Conservation (phyloP, 37 sponge, comb jelly and placozoan genomes). For the Chondrosia reniformis region DNA sequence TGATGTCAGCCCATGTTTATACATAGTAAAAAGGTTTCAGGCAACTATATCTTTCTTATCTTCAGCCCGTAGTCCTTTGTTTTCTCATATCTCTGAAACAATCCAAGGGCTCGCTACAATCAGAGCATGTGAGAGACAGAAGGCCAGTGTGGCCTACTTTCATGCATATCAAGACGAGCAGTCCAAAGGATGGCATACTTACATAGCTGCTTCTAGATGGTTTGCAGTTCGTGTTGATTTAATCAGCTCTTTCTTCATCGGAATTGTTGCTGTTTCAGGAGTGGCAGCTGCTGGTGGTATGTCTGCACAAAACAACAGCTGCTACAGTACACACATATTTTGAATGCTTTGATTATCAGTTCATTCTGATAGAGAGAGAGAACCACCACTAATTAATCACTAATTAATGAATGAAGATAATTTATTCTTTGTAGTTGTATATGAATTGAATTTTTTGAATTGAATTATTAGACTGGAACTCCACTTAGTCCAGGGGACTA, state of each 20-base stretch:
- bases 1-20: too few species aligned
- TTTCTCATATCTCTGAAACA: constrained; percentile 20
- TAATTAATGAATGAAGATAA: too few species aligned
- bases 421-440: too few species aligned
- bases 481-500: too few species aligned
- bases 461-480: too few species aligned
- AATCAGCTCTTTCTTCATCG: constrained; percentile 5
- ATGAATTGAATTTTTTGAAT: too few species aligned
- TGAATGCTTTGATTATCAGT: too few species aligned
- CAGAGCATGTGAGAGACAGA: constrained; percentile 21
- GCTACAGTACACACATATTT: too few species aligned
- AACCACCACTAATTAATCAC: too few species aligned
- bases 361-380: too few species aligned
- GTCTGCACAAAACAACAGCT: not conserved
- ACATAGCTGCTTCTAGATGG: constrained; percentile 14
- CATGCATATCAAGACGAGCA: constrained; percentile 27
- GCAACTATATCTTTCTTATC: not conserved
- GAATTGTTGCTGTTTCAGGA: not conserved
- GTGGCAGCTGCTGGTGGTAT: not conserved
- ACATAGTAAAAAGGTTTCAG: too few species aligned
- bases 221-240: constrained; percentile 18
- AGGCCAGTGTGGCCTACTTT: constrained; percentile 1
- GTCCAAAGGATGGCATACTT: not conserved
- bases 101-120: constrained; percentile 31
- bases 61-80: constrained; percentile 35